phyloP scores from a whole-genome alignment of 64 coral and sea anemone genomes.

The Trachythela sp. region DNA sequence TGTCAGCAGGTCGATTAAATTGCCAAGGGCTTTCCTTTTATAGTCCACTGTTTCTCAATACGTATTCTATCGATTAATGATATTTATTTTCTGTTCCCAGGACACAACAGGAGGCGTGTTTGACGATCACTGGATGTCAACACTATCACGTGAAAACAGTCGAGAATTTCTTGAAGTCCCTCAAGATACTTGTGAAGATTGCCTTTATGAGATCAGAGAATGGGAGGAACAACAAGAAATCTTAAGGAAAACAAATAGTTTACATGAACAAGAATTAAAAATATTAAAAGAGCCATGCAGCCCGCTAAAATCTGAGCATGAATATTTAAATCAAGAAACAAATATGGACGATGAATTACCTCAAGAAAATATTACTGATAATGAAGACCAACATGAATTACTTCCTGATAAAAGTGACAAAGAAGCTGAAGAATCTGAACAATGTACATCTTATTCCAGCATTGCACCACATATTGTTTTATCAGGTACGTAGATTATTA shows the following conservation, averaged over 20 bases:
- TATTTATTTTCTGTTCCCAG: not conserved
- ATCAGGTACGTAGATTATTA: no score
- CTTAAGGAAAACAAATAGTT: not conserved
- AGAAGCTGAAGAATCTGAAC: not conserved
- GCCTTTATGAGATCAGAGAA: not conserved
- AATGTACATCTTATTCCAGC: no score
- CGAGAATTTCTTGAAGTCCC: not conserved
- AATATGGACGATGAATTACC: not conserved
- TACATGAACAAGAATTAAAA: not conserved
- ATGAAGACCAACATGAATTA: no score
- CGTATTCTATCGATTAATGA: not conserved
- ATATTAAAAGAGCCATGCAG: not conserved
- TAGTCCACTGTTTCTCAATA: no score
- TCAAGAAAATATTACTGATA: no score
- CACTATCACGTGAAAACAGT: slow-evolving; percentile 10
- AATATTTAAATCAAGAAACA: not conserved
- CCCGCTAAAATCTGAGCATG: not conserved
- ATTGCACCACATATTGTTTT: no score
- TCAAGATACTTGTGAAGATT: slow-evolving; percentile 3
- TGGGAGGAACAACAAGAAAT: not conserved
- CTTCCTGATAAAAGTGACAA: no score
- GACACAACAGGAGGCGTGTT: not conserved
- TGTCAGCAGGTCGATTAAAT: no score
- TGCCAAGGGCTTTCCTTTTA: no score
- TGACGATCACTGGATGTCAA: not conserved